Evolutionary conservation across 2,113 vertebrate species (phyloP), one percentile per base, ranked within the genome.

Genomic region (Clinocottus analis): DNA sequence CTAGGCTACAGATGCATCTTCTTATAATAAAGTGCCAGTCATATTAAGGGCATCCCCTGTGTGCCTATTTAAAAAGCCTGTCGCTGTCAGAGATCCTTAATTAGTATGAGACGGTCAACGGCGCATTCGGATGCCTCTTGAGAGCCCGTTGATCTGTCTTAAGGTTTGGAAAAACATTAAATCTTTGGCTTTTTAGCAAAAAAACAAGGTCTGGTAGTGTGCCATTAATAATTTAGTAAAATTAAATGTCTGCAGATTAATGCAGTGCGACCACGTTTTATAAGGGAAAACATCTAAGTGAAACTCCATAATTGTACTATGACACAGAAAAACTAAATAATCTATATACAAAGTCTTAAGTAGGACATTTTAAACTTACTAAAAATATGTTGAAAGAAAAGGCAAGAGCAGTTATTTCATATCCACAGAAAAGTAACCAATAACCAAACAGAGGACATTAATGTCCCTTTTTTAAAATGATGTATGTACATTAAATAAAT

Each of bases 131-230:
- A 81, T 21, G 37, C n/a, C 39, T 62, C 62, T 72, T 51, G 37
- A 85, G 70, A 47, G 27, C 23, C 31, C 13, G 37, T 35, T 79
- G 83, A 84, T 82, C 66, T 13, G 3, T 51, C 45, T 75, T 56
- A 75, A 75, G 43, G 31, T 72, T 80, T 79, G 41, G 25, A 61
- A 47, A 49, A 75, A 61, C 55, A 82, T 84, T n/a, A n/a, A n/a
- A n/a, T n/a, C n/a, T n/a, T n/a, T n/a, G n/a, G n/a, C n/a, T n/a
- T n/a, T n/a, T n/a, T n/a, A n/a, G n/a, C n/a, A n/a, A n/a, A n/a
- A n/a, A 76, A 80, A 82, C 63, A 69, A 61, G 25, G 11, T 70
- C 63, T 85, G 49, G 3, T 62, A 45, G 82, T 79, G 71, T 85
- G 72, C 33, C 35, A 65, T 23, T 51, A 35, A 67, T 81, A 41